Conservation (phyloP, 2,797 vertebrate genomes). For the Gymnoscopelus microlampas region DNA sequence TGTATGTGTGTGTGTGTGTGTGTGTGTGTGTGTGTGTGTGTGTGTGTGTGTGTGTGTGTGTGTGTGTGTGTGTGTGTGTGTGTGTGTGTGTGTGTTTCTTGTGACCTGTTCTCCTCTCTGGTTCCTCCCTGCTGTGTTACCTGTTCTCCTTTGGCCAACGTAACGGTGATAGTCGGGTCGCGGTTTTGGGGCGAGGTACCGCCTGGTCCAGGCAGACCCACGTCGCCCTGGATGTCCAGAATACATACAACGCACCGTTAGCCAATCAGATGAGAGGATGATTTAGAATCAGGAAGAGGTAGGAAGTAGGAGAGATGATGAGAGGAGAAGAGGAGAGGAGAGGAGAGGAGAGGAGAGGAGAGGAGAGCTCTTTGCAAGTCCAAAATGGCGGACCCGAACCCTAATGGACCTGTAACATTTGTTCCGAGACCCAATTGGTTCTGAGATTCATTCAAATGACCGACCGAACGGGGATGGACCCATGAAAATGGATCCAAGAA, state of each 20-base stretch:
- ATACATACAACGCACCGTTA: constrained; percentile 76
- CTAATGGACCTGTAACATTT: neutral
- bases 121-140: constrained; percentile 72
- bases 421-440: too few species aligned
- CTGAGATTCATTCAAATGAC: too few species aligned
- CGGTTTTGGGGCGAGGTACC: constrained; percentile 47
- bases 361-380: neutral
- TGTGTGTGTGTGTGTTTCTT: neutral
- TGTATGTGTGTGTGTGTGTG: constrained; percentile 37
- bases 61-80: constrained; percentile 38
- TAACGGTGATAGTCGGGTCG: too few species aligned
- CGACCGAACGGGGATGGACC: too few species aligned
- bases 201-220: constrained; percentile 79
- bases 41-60: constrained; percentile 10
- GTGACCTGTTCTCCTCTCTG: constrained; percentile 27
- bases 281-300: constrained; percentile 11
- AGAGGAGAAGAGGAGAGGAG: neutral
- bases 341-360: neutral
- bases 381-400: too few species aligned
- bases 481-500: too few species aligned
- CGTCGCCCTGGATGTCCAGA: constrained; percentile 80
- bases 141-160: constrained; percentile 79
- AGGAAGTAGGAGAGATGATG: neutral
- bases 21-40: constrained; percentile 19
- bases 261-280: constrained; percentile 42